A percentile compares a stretch with the other conserved stretches of the same genome.
phyloP scores from a whole-genome alignment of 2,888 invertebrate species.

The Iselma pallidipennis region DNA sequence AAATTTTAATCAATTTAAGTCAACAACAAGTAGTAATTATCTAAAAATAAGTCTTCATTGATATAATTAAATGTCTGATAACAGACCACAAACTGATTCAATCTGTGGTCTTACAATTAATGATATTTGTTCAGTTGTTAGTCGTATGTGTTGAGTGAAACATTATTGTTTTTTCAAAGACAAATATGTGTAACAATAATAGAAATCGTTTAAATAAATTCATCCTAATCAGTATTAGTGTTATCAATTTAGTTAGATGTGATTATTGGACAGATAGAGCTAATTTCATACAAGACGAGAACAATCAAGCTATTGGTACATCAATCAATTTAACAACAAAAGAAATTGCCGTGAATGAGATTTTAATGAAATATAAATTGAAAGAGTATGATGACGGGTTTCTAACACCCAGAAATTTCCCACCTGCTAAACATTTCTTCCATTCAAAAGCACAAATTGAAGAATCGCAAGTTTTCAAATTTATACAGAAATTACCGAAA shows the following conservation, averaged over 20 bases:
- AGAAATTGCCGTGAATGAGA: slow-evolving; percentile 43
- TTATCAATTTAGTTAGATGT: neutral
- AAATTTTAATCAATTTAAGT: too few species aligned
- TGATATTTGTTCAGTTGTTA: neutral
- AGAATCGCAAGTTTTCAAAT: slow-evolving; percentile 65
- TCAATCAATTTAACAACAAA: slow-evolving; percentile 47
- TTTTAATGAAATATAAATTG: slow-evolving; percentile 44
- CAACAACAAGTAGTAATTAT: too few species aligned
- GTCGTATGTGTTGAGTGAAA: neutral
- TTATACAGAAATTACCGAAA: slow-evolving; percentile 73
- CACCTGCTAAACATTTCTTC: slow-evolving; percentile 70
- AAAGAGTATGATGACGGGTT: slow-evolving; percentile 46
- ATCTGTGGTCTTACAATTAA: neutral
- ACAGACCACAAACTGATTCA: neutral
- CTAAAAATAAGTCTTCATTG: too few species aligned
- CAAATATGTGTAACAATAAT: neutral
- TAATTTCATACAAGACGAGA: slow-evolving; percentile 31
- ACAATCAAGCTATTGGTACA: slow-evolving; percentile 29
- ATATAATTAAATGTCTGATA: neutral
- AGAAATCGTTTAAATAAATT: neutral
- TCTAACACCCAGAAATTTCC: slow-evolving; percentile 53
- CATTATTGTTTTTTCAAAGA: neutral
- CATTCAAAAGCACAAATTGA: slow-evolving; percentile 62
- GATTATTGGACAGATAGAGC: slow-evolving; percentile 34
- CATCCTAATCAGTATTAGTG: neutral